Conservation (phyloP, 1,140 invertebrate genomes). For the Sycophaga agraensis region DNA sequence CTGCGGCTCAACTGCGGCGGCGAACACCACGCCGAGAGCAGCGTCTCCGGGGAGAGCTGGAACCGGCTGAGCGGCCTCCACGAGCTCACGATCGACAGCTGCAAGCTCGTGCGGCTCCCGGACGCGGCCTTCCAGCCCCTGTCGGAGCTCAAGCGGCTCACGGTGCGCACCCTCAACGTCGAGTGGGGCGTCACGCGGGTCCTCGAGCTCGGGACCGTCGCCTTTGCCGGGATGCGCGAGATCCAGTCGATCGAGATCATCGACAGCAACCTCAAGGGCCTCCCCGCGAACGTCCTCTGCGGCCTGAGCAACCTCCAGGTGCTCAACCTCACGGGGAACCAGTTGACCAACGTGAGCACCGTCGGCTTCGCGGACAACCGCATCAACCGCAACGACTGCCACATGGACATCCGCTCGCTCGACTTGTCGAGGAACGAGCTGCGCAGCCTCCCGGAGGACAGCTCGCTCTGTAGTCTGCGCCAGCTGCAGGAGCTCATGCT, state of each 20-base stretch:
- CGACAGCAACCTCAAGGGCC: slow-evolving; percentile 76
- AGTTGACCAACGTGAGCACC: slow-evolving; percentile 71
- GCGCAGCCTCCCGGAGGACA: slow-evolving; percentile 68
- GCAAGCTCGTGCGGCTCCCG: slow-evolving; percentile 77
- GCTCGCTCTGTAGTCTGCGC: slow-evolving; percentile 70
- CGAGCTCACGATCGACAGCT: slow-evolving; percentile 72
- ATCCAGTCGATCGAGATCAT: slow-evolving; percentile 77
- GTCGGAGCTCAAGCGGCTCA: slow-evolving; percentile 71
- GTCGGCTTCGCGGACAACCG: slow-evolving; percentile 65
- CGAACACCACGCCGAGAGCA: slow-evolving; percentile 77
- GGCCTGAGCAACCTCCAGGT: slow-evolving; percentile 75
- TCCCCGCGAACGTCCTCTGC: slow-evolving; percentile 77
- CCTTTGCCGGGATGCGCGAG: slow-evolving; percentile 73
- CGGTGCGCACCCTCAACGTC: slow-evolving; percentile 73
- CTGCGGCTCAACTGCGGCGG: slow-evolving; percentile 77
- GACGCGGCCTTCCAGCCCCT: slow-evolving; percentile 76
- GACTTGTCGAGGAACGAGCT: slow-evolving; percentile 81
- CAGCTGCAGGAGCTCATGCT: slow-evolving; percentile 76
- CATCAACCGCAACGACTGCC: slow-evolving; percentile 50
- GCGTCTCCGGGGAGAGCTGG: slow-evolving; percentile 71
- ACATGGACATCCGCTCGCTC: slow-evolving; percentile 68
- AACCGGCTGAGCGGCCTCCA: slow-evolving; percentile 72
- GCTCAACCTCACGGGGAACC: slow-evolving; percentile 81
- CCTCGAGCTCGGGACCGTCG: slow-evolving; percentile 68
- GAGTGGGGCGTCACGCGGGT: slow-evolving; percentile 74